phyloP scores from a whole-genome alignment of 2,113 vertebrate genomes.

The Recurvirostra avosetta region DNA sequence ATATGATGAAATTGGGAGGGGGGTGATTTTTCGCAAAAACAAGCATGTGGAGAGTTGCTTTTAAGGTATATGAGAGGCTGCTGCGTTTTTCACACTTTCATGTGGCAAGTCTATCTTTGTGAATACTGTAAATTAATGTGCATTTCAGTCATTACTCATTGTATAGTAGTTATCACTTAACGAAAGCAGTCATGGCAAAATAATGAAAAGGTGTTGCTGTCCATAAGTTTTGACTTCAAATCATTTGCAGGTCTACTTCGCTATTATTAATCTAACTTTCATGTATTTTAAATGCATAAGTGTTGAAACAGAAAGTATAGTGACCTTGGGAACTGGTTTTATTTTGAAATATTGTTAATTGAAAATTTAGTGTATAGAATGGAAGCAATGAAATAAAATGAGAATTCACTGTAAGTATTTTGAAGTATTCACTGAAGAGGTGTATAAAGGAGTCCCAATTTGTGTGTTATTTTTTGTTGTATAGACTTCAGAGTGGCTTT shows the following conservation, averaged over 20 bases:
- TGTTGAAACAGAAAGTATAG: neutral
- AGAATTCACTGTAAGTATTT: neutral
- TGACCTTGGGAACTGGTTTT: neutral
- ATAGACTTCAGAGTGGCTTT: neutral
- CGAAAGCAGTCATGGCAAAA: neutral
- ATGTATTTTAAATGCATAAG: neutral
- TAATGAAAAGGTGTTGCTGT: neutral
- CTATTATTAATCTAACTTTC: neutral
- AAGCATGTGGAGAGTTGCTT: neutral
- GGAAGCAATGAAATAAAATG: conserved; percentile 30
- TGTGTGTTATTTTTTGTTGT: neutral
- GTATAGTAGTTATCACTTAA: neutral
- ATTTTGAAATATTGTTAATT: neutral
- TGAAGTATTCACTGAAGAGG: conserved; percentile 24
- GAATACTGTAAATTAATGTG: conserved; percentile 27
- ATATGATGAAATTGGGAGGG: neutral
- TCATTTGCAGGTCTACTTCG: neutral
- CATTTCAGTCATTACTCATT: conserved; percentile 6
- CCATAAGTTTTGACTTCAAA: neutral
- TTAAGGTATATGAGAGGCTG: neutral
- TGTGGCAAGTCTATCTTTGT: conserved; percentile 2
- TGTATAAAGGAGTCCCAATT: neutral
- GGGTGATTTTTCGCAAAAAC: neutral
- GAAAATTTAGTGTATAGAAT: neutral
- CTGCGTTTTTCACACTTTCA: neutral